These are phyloP conservation scores for Girardinus metallicus DNA, from an alignment of 2,797 vertebrate species.

Conservation along the genomic window DNA sequence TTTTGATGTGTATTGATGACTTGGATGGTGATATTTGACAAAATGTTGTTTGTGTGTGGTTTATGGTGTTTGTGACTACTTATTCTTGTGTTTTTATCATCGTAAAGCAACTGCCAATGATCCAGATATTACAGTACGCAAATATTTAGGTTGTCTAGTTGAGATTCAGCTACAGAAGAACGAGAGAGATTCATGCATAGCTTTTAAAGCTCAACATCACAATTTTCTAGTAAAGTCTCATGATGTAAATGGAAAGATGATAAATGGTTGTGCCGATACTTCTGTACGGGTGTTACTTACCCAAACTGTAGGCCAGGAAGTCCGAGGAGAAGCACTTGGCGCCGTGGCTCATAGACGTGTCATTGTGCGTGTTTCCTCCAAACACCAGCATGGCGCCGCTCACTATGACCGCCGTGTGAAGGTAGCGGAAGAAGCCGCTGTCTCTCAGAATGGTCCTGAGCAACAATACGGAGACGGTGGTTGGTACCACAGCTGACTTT, in stretches of 20 bases:
- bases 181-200: not conserved
- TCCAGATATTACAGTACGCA: not conserved
- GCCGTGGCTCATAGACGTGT: slow-evolving; percentile 97
- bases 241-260: not conserved
- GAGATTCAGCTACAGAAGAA: not conserved
- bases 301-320: slow-evolving; percentile 94
- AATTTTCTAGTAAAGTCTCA: not conserved
- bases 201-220: not conserved
- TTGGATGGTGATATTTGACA: no score
- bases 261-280: not conserved
- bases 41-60: no score
- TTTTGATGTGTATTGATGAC: no score
- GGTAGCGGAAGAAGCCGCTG: slow-evolving; percentile 93
- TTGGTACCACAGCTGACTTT: not conserved
- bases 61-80: no score
- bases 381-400: slow-evolving; percentile 95
- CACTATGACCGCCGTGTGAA: slow-evolving; percentile 93
- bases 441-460: slow-evolving; percentile 93
- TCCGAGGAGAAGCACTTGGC: slow-evolving; percentile 98
- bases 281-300: slow-evolving; percentile 76
- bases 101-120: no score
- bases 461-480: not conserved
- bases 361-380: slow-evolving; percentile 98
- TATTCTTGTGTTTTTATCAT: no score
- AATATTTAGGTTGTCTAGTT: not conserved